Evolutionary conservation across 2,113 vertebrate genomes (phyloP), one percentile per base, ranked within the genome.

Genomic region (Syngnathus floridae): DNA sequence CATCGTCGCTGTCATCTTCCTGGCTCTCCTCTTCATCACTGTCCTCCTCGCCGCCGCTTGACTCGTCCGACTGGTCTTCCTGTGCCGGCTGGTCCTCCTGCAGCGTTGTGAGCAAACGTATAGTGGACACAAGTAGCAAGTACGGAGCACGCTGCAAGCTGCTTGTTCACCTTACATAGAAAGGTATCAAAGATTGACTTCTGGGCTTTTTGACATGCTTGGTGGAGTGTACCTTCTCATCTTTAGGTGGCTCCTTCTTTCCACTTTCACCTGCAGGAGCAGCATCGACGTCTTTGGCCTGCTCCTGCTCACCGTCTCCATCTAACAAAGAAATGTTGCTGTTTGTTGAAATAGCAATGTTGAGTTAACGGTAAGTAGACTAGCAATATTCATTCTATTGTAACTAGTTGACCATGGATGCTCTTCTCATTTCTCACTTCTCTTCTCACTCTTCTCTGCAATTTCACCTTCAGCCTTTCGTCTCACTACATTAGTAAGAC

Each of bases 401-500:
- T 59, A 1, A n/a, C n/a, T n/a, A n/a, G n/a, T n/a, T n/a, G n/a
- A n/a, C n/a, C n/a, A n/a, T n/a, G n/a, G n/a, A n/a, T n/a, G 19
- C 60, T 0, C 40, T 1, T 69, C 22, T 36, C 21, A 35, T 59
- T 45, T 46, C 19, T 71, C 82, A 69, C 82, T 93, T 92, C 94
- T 93, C 93, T 91, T 90, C 88, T 90, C 88, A 67, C 76, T 36
- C 86, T 89, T 93, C 69, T 88, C 79, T 76, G 82, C 83, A 72
- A 74, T 81, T 87, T 91, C 90, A 75, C 73, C 26, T 14, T 87
- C 87, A 64, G 63, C 83, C 62, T 90, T 91, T 85, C 78, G 83
- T 84, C 81, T 90, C 70, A 90, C 88, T 71, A 94, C 75, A 76
- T 74, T 91, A 84, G 88, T 92, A 87, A 95, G 82, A 57, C 85